These are phyloP conservation scores for Rhinopithecus roxellana DNA, from an alignment of 2,113 vertebrate genomes.

Conservation along the genomic window DNA sequence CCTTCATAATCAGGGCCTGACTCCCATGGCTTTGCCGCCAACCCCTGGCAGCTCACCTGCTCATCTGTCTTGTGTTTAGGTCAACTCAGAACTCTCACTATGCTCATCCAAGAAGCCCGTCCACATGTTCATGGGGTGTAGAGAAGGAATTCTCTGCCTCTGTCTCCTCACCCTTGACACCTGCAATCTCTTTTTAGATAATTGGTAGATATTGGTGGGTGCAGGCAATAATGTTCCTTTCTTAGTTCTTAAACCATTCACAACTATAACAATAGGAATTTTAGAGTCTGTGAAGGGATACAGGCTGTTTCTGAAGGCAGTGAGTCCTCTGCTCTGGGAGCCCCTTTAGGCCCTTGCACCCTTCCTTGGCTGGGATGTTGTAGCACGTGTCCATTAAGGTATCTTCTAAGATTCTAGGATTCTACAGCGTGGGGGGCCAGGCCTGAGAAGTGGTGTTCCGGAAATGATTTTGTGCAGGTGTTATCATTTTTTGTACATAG, in stretches of 20 bases:
- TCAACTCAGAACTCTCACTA: neutral
- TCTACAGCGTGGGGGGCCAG: neutral
- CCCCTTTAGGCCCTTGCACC: fast-evolving
- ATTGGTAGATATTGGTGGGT: neutral
- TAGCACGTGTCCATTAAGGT: fast-evolving
- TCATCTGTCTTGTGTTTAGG: too few species aligned
- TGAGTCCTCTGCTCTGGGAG: neutral
- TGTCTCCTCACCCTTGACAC: neutral
- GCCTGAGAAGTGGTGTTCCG: too few species aligned
- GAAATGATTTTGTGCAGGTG: neutral
- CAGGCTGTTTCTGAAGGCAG: neutral
- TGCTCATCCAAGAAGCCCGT: neutral
- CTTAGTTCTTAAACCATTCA: neutral
- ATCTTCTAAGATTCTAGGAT: neutral
- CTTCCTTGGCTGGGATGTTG: neutral
- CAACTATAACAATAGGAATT: too few species aligned
- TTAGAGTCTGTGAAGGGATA: fast-evolving
- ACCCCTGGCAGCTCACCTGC: too few species aligned
- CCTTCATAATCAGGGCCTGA: neutral
- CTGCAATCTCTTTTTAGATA: neutral
- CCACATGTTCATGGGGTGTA: too few species aligned
- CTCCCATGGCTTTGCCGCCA: neutral
- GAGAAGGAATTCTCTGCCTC: neutral
- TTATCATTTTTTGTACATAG: neutral
- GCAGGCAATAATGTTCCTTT: fast-evolving